Percentiles rank a stretch among this genome's conserved stretches.
Conservation (phyloP, 1,140 invertebrate genomes). For the Littorina saxatilis region DNA sequence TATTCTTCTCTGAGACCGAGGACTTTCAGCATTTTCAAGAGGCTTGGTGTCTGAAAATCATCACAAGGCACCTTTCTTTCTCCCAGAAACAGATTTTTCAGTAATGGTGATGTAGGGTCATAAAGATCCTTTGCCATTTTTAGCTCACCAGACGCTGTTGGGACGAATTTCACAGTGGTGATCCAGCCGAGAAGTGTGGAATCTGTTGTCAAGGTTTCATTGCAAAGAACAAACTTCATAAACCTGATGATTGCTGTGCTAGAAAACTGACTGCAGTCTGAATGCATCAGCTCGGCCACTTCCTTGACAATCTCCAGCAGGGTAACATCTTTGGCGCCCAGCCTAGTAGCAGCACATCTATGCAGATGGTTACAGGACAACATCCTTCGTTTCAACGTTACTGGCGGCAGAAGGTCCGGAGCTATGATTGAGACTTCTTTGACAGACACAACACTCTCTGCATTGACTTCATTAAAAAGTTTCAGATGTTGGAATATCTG, state of each 20-base stretch:
- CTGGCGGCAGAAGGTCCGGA: not conserved
- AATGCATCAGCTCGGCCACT: slow-evolving; percentile 1
- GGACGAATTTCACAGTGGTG: slow-evolving; percentile 14
- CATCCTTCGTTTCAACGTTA: not conserved
- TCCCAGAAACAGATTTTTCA: slow-evolving; percentile 32
- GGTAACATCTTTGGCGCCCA: not conserved
- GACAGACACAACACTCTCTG: not conserved
- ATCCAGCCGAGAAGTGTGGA: not conserved
- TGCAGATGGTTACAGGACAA: not conserved
- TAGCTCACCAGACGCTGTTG: not conserved
- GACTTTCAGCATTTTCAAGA: not conserved
- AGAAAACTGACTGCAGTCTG: not conserved
- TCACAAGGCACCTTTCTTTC: slow-evolving; percentile 41
- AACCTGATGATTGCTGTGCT: slow-evolving; percentile 9
- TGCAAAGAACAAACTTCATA: slow-evolving; percentile 30
- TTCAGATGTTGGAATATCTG: not conserved
- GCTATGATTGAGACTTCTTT: not conserved
- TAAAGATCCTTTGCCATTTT: slow-evolving; percentile 34
- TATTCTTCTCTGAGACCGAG: slow-evolving; percentile 29
- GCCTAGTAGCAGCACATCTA: not conserved
- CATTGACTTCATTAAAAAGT: not conserved
- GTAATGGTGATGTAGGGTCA: slow-evolving; percentile 2
- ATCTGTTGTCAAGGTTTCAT: not conserved
- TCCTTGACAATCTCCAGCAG: not conserved
- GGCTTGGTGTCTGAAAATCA: not conserved